Evolutionary conservation across 2,797 vertebrate genomes (phyloP).

Genomic region (Molossus molossus): DNA sequence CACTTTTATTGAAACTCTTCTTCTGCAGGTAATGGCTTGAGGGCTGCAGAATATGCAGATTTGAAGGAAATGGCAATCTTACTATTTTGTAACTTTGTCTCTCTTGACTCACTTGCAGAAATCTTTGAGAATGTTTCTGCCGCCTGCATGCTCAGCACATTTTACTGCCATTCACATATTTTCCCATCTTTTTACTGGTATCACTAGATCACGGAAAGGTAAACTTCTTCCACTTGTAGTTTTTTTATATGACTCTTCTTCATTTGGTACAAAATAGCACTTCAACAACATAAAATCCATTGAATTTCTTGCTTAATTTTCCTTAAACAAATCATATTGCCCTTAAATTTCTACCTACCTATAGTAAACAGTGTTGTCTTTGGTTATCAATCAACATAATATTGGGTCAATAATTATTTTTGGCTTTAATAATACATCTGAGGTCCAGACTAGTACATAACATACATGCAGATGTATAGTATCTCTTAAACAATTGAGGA

Average conservation of each 20-base stretch:
- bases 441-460: background rate
- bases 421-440: background rate
- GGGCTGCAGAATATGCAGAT: slow-evolving; percentile 71
- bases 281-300: background rate
- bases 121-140: slow-evolving; percentile 76
- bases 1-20: slow-evolving; percentile 78
- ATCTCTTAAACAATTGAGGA: background rate
- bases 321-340: background rate
- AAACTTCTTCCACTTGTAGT: background rate
- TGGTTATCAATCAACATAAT: background rate
- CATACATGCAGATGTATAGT: background rate
- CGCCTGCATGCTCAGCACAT: slow-evolving; percentile 57
- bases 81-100: slow-evolving; percentile 74
- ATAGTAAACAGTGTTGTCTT: background rate
- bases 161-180: slow-evolving; percentile 61
- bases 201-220: background rate
- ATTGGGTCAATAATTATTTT: slow-evolving; percentile 12
- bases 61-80: slow-evolving; percentile 72
- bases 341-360: background rate
- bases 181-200: background rate
- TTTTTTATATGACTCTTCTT: slow-evolving; percentile 21
- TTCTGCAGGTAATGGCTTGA: slow-evolving; percentile 77
- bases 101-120: slow-evolving; percentile 59
- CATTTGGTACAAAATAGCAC: background rate
- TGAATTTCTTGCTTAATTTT: slow-evolving; percentile 28